Evolutionary conservation across 2,113 vertebrate genomes (phyloP), one percentile per base, ranked within the genome.

Genomic region (Nansenia antarctica): DNA sequence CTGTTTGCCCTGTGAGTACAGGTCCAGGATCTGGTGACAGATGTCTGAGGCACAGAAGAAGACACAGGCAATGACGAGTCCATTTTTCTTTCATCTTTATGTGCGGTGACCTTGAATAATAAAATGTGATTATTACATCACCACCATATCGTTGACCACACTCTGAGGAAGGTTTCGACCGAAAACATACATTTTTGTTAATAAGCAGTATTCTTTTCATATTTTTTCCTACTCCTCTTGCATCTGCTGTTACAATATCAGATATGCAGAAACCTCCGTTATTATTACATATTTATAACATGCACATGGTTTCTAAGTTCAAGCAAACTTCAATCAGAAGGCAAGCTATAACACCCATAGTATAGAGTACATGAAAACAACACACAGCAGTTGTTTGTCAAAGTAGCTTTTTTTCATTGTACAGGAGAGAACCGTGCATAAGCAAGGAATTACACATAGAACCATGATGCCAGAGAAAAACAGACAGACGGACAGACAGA

Each of bases 11-110:
- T 99, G 97, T 0, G 97, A 99, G 91, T 99, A 99, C 0, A 99
- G 90, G 69, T 99, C 98, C 86, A 99, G 92, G 86, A 99, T 98
- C 91, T 99, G 98, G 82, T 99, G 98, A 87, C 98, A 99, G 85
- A 99, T 99, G 65, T 99, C 98, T 99, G 74, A 0, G 55, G 57
- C 15, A 75, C 27, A 11, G 15, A 55, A 35, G 11, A 52, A 1
- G 39, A 59, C 18, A 11, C 1, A 45, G 12, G 12, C 11, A 54
- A 27, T 11, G 52, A 14, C 20, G 4, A 20, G 45, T 22, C 18
- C 5, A 49, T 49, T 49, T n/a, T n/a, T n/a, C n/a, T n/a, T n/a
- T 49, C 45, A 20, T 7, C 11, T 4, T 15, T 49, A 20, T 49
- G 45, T n/a, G n/a, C n/a, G n/a, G n/a, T n/a, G 45, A 8, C 20